Evolutionary conservation across 53 echinoderm and acorn worm species (phyloP).

Genomic region (Zoroaster sp.): DNA sequence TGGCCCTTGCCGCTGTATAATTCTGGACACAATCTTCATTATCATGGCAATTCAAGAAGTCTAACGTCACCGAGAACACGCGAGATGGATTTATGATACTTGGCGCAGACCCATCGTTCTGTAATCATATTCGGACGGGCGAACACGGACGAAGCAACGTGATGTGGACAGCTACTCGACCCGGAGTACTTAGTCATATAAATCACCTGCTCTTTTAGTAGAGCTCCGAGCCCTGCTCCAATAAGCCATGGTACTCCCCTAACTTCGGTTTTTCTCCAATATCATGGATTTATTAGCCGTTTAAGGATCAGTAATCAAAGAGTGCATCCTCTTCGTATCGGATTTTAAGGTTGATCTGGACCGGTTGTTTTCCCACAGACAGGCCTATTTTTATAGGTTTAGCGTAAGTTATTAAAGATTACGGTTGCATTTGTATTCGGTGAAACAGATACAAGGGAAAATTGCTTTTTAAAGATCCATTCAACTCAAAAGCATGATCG

Average conservation of each 20-base stretch:
- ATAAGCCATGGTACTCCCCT: not conserved
- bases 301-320: not conserved
- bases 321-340: not conserved
- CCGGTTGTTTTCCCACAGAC: not conserved
- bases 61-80: not conserved
- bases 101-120: not conserved
- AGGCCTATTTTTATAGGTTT: not conserved
- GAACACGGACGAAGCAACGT: not conserved
- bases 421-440: too few species aligned
- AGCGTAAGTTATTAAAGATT: not conserved
- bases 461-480: too few species aligned
- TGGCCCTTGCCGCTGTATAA: not conserved
- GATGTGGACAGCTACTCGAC: not conserved
- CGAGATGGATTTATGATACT: not conserved
- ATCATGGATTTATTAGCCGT: not conserved
- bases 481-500: too few species aligned
- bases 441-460: too few species aligned
- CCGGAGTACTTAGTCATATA: not conserved
- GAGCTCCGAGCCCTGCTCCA: not conserved
- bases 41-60: not conserved
- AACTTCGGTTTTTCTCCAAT: not conserved
- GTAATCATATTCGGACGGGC: not conserved
- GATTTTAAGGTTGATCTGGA: not conserved
- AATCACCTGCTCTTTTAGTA: not conserved
- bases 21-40: not conserved